phyloP scores from a whole-genome alignment of 2,888 invertebrate genomes.

The Heteropelma amictum region DNA sequence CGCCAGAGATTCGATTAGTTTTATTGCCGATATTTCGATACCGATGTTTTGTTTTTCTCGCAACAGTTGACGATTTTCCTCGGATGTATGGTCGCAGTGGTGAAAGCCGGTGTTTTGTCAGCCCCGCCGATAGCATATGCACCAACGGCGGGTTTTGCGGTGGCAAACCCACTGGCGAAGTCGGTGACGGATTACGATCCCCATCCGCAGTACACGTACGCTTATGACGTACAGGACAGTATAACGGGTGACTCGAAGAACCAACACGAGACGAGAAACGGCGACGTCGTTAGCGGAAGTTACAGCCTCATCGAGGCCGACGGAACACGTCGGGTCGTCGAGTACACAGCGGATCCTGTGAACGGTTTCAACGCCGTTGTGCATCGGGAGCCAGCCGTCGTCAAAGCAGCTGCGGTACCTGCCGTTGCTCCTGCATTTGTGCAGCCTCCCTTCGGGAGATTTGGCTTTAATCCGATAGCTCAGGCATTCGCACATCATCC shows the following conservation, averaged over 20 bases:
- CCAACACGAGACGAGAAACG: slow-evolving; percentile 71
- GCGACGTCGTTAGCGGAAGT: slow-evolving; percentile 71
- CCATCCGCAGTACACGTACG: slow-evolving; percentile 72
- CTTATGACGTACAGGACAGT: slow-evolving; percentile 71
- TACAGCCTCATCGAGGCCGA: slow-evolving; percentile 74
- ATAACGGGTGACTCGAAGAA: slow-evolving; percentile 72
- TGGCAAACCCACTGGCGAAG: slow-evolving; percentile 56
- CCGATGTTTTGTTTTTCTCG: slow-evolving; percentile 13
- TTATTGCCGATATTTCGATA: too few species aligned
- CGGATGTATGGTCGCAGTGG: slow-evolving; percentile 49
- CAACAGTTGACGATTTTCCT: slow-evolving; percentile 60
- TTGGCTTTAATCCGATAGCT: slow-evolving; percentile 47
- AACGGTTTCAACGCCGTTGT: slow-evolving; percentile 74
- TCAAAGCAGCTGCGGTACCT: slow-evolving; percentile 60
- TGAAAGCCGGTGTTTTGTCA: slow-evolving; percentile 59
- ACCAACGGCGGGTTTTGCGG: slow-evolving; percentile 51
- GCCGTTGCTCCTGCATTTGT: slow-evolving; percentile 48
- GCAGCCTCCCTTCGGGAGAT: slow-evolving; percentile 43
- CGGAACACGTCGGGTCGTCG: slow-evolving; percentile 71
- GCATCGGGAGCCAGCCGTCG: slow-evolving; percentile 69
- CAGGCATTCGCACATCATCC: slow-evolving; percentile 59
- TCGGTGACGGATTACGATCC: slow-evolving; percentile 67
- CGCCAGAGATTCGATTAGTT: too few species aligned
- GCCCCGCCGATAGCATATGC: slow-evolving; percentile 63
- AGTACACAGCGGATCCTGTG: slow-evolving; percentile 72